A percentile compares a stretch with the other conserved stretches of the same genome.
phyloP scores from a whole-genome alignment of 2,113 vertebrate genomes.

The Calypte anna region DNA sequence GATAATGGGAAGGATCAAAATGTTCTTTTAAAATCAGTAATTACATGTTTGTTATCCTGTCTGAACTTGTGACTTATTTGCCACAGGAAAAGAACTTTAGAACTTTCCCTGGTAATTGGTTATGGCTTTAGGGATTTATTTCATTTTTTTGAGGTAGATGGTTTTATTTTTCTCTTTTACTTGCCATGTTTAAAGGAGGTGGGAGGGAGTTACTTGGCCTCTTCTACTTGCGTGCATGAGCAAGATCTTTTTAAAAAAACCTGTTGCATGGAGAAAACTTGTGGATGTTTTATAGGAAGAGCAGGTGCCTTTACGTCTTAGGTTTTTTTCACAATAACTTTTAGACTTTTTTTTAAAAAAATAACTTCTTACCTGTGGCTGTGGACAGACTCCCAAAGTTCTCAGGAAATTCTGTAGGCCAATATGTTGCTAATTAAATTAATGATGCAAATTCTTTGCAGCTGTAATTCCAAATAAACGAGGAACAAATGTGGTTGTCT shows the following conservation, averaged over 20 bases:
- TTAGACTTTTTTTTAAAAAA: neutral
- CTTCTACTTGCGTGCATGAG: neutral
- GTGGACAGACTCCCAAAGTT: neutral
- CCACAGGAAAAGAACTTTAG: neutral
- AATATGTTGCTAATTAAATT: neutral
- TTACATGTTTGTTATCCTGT: neutral
- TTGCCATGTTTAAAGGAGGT: neutral
- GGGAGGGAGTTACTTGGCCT: neutral
- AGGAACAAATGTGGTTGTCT: neutral
- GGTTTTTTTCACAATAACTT: neutral
- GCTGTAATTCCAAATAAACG: conserved; percentile 1
- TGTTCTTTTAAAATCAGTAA: conserved; percentile 11
- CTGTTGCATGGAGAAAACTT: neutral
- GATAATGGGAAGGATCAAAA: conserved; percentile 6
- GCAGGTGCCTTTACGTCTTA: neutral
- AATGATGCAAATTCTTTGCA: neutral
- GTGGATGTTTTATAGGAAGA: neutral
- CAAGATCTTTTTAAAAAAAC: neutral
- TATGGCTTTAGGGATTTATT: neutral
- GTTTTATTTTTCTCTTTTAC: neutral
- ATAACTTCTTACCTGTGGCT: neutral
- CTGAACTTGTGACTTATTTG: neutral
- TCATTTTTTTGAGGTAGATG: neutral
- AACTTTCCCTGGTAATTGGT: neutral
- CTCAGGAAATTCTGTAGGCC: neutral